Conservation (phyloP, 1,140 invertebrate species). For the Aphis gossypii region DNA sequence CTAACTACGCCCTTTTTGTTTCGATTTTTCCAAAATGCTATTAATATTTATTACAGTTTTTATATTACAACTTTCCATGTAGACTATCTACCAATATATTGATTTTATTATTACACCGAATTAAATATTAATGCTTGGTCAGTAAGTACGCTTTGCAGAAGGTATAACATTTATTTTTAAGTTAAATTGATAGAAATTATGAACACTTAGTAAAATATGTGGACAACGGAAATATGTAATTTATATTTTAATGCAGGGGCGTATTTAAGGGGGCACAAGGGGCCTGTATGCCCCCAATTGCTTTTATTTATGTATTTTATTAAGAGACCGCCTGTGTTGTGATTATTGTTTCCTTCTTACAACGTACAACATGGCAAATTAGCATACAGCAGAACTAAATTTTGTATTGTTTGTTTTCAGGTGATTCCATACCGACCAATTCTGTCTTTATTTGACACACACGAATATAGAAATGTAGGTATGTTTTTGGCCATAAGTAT, state of each 20-base stretch:
- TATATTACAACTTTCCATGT: not conserved
- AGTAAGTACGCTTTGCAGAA: not conserved
- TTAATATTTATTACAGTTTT: constrained; percentile 15
- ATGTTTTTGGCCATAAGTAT: too few relatives aligned
- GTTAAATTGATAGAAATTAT: not conserved
- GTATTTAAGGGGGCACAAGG: not conserved
- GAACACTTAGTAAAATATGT: not conserved
- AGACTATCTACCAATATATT: not conserved
- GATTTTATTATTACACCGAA: not conserved
- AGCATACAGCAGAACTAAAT: not conserved
- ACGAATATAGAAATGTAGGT: too few relatives aligned
- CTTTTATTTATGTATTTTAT: not conserved
- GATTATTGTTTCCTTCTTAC: not conserved
- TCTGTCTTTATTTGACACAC: too few relatives aligned
- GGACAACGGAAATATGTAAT: not conserved
- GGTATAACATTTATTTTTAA: not conserved
- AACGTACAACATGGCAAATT: not conserved
- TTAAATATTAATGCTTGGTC: not conserved
- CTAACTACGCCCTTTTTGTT: not conserved
- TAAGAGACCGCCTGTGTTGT: not conserved
- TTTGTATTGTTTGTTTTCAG: not conserved
- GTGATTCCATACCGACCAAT: too few relatives aligned
- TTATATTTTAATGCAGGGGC: not conserved
- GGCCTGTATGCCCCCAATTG: not conserved
- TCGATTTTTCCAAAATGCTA: not conserved